Evolutionary conservation across 2,888 invertebrate genomes (phyloP).

Genomic region (Pammene fasciana): DNA sequence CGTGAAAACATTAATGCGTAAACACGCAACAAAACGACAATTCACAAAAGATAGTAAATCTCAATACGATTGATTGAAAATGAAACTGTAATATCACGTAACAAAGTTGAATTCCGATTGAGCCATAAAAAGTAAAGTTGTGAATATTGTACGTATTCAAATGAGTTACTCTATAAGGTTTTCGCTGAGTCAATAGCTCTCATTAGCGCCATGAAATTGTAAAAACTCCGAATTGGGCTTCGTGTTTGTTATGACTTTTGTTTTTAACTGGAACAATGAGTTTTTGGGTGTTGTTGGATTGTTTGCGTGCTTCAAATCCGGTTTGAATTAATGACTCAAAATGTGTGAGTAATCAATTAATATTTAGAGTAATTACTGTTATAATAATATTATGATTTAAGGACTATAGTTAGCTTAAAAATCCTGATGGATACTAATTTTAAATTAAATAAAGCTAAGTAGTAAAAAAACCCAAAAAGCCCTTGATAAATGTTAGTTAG

Average conservation of each 20-base stretch:
- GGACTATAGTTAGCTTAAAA: too few species aligned
- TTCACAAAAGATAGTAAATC: background rate
- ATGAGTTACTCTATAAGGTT: slow-evolving; percentile 41
- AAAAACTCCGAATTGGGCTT: slow-evolving; percentile 37
- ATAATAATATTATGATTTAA: too few species aligned
- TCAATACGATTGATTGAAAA: background rate
- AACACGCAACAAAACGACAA: slow-evolving; percentile 26
- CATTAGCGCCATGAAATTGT: slow-evolving; percentile 40
- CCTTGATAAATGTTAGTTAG: too few species aligned
- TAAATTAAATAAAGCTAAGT: too few species aligned
- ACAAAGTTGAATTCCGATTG: background rate
- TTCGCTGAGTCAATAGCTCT: slow-evolving; percentile 40
- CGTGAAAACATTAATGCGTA: slow-evolving; percentile 40
- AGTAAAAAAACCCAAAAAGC: too few species aligned
- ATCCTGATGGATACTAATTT: too few species aligned
- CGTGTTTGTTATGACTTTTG: slow-evolving; percentile 42
- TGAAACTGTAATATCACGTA: background rate
- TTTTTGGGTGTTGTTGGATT: slow-evolving; percentile 32
- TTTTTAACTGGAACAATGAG: slow-evolving; percentile 39
- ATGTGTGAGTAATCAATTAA: background rate
- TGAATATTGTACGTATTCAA: slow-evolving; percentile 34
- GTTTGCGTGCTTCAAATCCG: slow-evolving; percentile 26
- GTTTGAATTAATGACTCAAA: slow-evolving; percentile 22
- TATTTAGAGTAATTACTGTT: background rate
- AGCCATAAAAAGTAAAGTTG: background rate